These are phyloP conservation scores for Gymnoscelis rufifasciata DNA, from an alignment of 2,888 invertebrate genomes.

Conservation along the genomic window DNA sequence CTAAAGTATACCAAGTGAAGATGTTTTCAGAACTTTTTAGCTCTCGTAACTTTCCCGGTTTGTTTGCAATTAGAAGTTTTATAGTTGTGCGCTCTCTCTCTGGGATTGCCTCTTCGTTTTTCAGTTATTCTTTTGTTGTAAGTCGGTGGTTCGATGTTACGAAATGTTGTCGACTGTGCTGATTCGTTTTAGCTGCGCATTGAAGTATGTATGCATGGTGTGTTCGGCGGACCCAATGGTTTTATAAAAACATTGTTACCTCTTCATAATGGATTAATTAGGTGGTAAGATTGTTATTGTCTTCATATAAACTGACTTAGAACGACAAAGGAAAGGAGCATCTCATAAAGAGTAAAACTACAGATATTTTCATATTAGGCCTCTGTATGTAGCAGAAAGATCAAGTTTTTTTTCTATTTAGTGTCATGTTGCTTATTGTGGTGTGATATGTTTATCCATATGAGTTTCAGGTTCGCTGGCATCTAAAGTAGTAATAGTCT, in stretches of 20 bases:
- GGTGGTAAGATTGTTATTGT: too few species aligned
- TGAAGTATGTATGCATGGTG: not conserved
- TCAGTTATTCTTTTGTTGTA: constrained; percentile 2
- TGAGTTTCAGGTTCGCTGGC: too few species aligned
- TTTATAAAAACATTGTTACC: not conserved
- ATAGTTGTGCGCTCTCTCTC: constrained; percentile 10
- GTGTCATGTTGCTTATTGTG: too few species aligned
- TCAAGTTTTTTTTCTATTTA: too few species aligned
- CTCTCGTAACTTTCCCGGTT: constrained; percentile 6
- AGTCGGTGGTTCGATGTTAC: constrained; percentile 16
- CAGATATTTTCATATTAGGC: too few species aligned
- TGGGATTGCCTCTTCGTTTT: constrained; percentile 7
- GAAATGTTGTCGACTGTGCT: constrained; percentile 7
- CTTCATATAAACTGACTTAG: too few species aligned
- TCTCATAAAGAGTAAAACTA: too few species aligned
- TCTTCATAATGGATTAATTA: too few species aligned
- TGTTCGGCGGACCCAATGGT: not conserved
- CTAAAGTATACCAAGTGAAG: not conserved
- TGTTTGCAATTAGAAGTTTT: constrained; percentile 20
- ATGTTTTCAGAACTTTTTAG: constrained; percentile 7
- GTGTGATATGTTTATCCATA: too few species aligned
- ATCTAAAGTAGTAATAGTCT: too few species aligned
- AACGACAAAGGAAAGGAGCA: too few species aligned
- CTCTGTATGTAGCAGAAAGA: too few species aligned
- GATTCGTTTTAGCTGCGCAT: constrained; percentile 24